Percentiles rank a stretch among this genome's conserved stretches.
Evolutionary conservation across 2,888 invertebrate genomes (phyloP).

Genomic region (Chalcosyrphus nemorum): DNA sequence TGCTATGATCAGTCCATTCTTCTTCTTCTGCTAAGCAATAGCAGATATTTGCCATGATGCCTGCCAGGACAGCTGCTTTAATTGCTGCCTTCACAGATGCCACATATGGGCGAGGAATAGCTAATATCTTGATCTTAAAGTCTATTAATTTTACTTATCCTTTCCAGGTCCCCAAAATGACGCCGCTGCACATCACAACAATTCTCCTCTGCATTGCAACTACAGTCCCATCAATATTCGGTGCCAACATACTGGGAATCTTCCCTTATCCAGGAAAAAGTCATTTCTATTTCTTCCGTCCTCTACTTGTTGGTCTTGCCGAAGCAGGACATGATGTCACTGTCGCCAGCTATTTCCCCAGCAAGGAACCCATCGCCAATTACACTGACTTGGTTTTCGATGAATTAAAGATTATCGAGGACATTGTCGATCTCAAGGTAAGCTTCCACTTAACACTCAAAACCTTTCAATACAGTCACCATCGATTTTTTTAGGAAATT

Average conservation of each 20-base stretch:
- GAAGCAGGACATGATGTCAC: constrained; percentile 81
- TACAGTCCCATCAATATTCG: not conserved
- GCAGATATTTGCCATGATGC: too few relatives aligned
- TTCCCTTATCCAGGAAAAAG: constrained; percentile 81
- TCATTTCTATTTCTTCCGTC: constrained; percentile 81
- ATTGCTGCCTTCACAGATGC: too few relatives aligned
- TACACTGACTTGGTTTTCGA: constrained; percentile 77
- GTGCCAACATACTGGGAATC: constrained; percentile 77
- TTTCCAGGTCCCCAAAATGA: constrained; percentile 15
- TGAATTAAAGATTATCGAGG: constrained; percentile 75
- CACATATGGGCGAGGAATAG: too few relatives aligned
- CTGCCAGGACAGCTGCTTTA: too few relatives aligned
- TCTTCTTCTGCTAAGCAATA: too few relatives aligned
- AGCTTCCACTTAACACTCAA: constrained; percentile 16
- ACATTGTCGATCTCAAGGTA: constrained; percentile 77
- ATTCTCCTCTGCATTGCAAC: constrained; percentile 1
- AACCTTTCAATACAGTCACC: not conserved
- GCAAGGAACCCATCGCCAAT: constrained; percentile 76
- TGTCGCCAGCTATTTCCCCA: constrained; percentile 82
- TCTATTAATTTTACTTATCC: not conserved
- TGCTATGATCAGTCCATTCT: too few relatives aligned
- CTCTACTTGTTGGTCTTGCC: constrained; percentile 80
- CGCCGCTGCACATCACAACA: not conserved
- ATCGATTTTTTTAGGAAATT: constrained; percentile 25
- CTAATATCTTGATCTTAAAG: not conserved